Base-by-base conservation (phyloP, 2,113 vertebrate species). In the Odontesthes bonariensis region DNA sequence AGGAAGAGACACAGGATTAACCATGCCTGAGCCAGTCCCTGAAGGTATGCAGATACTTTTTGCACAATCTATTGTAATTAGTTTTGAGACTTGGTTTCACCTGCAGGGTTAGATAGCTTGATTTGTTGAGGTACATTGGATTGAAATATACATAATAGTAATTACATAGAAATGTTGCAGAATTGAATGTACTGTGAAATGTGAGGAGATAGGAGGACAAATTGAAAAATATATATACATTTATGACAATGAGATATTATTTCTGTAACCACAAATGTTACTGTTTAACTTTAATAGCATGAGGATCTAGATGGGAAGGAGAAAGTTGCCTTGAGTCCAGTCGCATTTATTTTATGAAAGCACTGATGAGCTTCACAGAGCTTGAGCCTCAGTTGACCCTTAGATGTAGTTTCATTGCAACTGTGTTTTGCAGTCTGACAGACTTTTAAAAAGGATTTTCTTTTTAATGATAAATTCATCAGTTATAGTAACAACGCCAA, bases 21-120 rank as follows among this genome's bases (percentile, higher is more conserved):
- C 82, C 88, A 93, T 93, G 92, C 86, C 91, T 57, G 88, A 85
- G 80, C 88, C 88, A 22, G 88, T 86, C 71, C 86, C 82, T 69
- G 84, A 76, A 92, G 91, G 92, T 93, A 92, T 85, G 90, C 82
- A 78, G 20, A 86, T 64, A 51, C 58, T 76, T 87, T 84, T 75
- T 80, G 58, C 38, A 73, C 65, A 75, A 77, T 85, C 77, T 23
- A 79, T 65, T 78, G 49, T 53, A 85, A 84, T 81, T 79, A 79
- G 64, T 67, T 42, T 77, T 38, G 38, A 72, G 79, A 71, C 27
- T 69, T 49, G 10, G 8, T 73, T 73, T 53, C 32, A 76, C n/a
- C 57, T 9, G 8, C 17, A 47, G 6, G 59, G 27, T 47, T 79
- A 27, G n/a, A 20, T 47, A 40, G 16, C 5, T 1, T 72, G 54